phyloP scores from a whole-genome alignment of 2,888 invertebrate genomes.

The Andrena camellia region DNA sequence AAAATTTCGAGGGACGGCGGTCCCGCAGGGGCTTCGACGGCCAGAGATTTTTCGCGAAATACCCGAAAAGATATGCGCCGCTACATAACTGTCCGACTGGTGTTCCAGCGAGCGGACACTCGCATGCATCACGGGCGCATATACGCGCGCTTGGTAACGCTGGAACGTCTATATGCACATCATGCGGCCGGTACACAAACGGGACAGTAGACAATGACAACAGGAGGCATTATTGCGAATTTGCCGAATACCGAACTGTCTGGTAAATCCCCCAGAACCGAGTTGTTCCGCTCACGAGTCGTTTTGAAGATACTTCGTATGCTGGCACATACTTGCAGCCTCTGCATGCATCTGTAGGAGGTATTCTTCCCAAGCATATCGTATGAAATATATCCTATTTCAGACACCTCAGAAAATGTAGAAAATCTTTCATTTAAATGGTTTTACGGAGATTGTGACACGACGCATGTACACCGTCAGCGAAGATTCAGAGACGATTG shows the following conservation, averaged over 20 bases:
- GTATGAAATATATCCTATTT: background rate
- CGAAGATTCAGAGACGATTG: background rate
- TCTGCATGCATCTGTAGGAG: background rate
- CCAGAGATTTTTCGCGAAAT: slow-evolving; percentile 31
- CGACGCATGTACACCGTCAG: background rate
- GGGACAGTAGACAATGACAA: slow-evolving; percentile 53
- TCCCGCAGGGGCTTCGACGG: slow-evolving; percentile 6
- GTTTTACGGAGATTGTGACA: background rate
- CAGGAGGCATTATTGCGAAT: slow-evolving; percentile 69
- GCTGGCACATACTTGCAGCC: slow-evolving; percentile 11
- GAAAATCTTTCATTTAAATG: background rate
- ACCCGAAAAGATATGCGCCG: slow-evolving; percentile 6
- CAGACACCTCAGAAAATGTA: background rate
- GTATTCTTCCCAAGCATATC: background rate
- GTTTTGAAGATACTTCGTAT: slow-evolving; percentile 38
- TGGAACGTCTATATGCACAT: background rate
- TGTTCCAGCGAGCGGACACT: background rate
- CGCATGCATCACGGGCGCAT: background rate
- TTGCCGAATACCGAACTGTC: slow-evolving; percentile 59
- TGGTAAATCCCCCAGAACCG: slow-evolving; percentile 53
- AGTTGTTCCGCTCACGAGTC: slow-evolving; percentile 50
- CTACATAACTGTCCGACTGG: slow-evolving; percentile 4
- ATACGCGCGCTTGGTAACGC: background rate
- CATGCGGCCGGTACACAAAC: slow-evolving; percentile 3
- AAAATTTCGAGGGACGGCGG: slow-evolving; percentile 16